Percentiles rank a stretch among this genome's conserved stretches.
These are phyloP conservation scores for Hycleus phaleratus DNA, from an alignment of 1,140 invertebrate species.

Conservation along the genomic window DNA sequence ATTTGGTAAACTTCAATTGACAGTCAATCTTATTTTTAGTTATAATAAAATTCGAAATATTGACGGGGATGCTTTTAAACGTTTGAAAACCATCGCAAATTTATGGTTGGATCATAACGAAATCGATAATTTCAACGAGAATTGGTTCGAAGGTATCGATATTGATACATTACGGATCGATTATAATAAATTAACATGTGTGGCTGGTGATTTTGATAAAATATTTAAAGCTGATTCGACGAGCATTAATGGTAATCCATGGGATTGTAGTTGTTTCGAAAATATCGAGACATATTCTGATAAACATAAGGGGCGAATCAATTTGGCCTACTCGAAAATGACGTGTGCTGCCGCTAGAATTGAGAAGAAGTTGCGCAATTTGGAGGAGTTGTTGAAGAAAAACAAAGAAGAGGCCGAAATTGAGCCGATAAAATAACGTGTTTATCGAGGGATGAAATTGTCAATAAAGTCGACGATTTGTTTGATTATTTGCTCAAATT, in stretches of 20 bases:
- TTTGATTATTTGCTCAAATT: too few relatives aligned
- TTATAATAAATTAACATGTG: constrained; percentile 4
- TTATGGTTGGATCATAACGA: constrained; percentile 8
- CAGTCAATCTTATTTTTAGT: constrained; percentile 2
- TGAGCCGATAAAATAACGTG: too few relatives aligned
- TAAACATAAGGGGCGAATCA: not conserved
- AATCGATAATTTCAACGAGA: not conserved
- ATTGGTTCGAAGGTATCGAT: not conserved
- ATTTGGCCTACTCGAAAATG: constrained; percentile 5
- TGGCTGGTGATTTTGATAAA: not conserved
- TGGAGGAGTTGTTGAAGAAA: not conserved
- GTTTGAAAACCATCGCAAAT: constrained; percentile 3
- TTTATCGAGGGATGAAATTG: not conserved
- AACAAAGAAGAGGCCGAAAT: not conserved
- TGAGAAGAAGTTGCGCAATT: constrained; percentile 1
- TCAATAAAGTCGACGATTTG: not conserved
- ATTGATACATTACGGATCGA: constrained; percentile 2
- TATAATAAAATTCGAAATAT: constrained; percentile 1
- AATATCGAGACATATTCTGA: constrained; percentile 3
- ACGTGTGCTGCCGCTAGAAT: constrained; percentile 6
- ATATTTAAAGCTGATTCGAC: constrained; percentile 3
- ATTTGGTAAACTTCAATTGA: not conserved
- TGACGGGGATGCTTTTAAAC: constrained; percentile 1
- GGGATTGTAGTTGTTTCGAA: constrained; percentile 9
- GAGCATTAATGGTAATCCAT: constrained; percentile 8